Conservation (phyloP, 2,113 vertebrate genomes). For the Drymodes brunneopygia region DNA sequence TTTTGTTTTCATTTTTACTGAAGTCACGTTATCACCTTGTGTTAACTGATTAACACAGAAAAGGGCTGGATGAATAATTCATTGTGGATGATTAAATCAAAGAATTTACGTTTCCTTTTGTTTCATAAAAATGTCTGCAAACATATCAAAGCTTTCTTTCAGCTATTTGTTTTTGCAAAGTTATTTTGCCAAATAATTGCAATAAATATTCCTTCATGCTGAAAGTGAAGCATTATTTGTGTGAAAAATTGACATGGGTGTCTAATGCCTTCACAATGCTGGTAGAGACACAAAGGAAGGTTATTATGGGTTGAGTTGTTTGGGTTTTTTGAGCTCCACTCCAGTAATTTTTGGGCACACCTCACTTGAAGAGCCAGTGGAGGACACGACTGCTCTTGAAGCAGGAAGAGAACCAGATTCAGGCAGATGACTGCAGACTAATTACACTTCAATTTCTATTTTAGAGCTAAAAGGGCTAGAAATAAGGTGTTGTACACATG, state of each 20-base stretch:
- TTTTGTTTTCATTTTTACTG: constrained; percentile 22
- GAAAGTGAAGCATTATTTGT: not conserved
- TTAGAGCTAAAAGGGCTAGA: not conserved
- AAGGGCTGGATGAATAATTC: constrained; percentile 52
- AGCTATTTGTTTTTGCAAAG: constrained; percentile 41
- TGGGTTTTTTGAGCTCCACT: not conserved
- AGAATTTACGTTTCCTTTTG: constrained; percentile 52
- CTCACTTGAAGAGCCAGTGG: not conserved
- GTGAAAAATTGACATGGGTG: not conserved
- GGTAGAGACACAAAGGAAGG: not conserved
- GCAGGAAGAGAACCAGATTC: not conserved
- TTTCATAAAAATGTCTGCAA: constrained; percentile 49
- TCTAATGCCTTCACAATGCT: not conserved
- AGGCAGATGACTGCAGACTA: not conserved
- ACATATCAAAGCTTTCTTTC: constrained; percentile 52
- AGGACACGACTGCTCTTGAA: not conserved
- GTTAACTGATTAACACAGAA: constrained; percentile 46
- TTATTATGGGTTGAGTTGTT: not conserved
- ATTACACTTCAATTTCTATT: not conserved
- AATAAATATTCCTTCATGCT: constrained; percentile 31
- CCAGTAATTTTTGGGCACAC: not conserved
- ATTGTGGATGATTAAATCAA: constrained; percentile 44
- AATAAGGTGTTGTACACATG: not conserved
- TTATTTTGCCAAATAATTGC: constrained; percentile 45
- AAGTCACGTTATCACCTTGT: constrained; percentile 35